Percentiles rank a stretch among this genome's conserved stretches.
Conservation (phyloP, 2,113 vertebrate species). For the Oncorhynchus keta region DNA sequence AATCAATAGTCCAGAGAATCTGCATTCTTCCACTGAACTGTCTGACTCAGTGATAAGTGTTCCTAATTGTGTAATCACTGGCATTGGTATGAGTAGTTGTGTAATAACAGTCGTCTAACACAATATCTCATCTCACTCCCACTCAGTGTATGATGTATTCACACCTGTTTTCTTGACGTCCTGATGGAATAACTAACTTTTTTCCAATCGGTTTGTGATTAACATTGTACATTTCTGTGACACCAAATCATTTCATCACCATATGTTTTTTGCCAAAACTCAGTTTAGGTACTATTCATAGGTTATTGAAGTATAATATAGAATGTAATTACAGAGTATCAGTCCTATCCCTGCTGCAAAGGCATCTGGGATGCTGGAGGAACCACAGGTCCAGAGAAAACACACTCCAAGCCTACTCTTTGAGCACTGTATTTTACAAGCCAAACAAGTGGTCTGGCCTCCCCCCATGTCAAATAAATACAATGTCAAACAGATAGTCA, state of each 20-base stretch:
- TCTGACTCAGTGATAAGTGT: conserved; percentile 31
- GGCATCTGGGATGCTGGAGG: not conserved
- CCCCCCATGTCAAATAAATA: conserved; percentile 60
- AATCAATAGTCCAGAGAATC: conserved; percentile 12
- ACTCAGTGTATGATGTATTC: conserved; percentile 25
- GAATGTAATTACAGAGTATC: too few relatives aligned
- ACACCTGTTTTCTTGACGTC: conserved; percentile 47
- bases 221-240: not conserved
- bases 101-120: conserved; percentile 53
- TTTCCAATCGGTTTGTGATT: not conserved
- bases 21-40: not conserved
- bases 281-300: too few relatives aligned
- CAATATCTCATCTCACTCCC: conserved; percentile 41
- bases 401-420: not conserved
- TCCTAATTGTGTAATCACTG: conserved; percentile 53
- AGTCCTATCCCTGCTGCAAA: too few relatives aligned
- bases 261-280: not conserved
- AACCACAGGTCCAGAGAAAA: not conserved
- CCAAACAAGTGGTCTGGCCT: conserved; percentile 41
- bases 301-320: too few relatives aligned
- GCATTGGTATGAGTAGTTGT: conserved; percentile 32
- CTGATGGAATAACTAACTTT: conserved; percentile 35
- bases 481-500: conserved; percentile 60
- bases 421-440: conserved; percentile 19
- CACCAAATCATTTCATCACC: too few relatives aligned